Evolutionary conservation across 1,140 invertebrate species (phyloP).

Genomic region (Sycobia sp.): DNA sequence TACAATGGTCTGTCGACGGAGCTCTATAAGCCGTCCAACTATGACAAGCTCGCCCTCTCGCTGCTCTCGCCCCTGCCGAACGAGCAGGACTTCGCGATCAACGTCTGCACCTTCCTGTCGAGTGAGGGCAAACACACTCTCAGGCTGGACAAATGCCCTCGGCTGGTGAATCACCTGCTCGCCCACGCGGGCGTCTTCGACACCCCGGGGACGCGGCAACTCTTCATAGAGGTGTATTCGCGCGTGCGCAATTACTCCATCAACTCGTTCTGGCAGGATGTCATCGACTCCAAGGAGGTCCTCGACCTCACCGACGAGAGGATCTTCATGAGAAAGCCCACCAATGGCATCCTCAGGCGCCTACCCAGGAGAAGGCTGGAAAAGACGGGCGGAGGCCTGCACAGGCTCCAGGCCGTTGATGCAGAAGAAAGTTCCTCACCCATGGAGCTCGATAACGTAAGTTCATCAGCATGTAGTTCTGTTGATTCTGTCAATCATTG

Average conservation of each 20-base stretch:
- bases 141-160: slow-evolving; percentile 80
- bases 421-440: slow-evolving; percentile 1
- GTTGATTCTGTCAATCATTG: too few species aligned
- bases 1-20: slow-evolving; percentile 73
- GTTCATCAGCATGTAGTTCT: neutral
- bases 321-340: slow-evolving; percentile 61
- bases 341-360: slow-evolving; percentile 35
- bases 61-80: slow-evolving; percentile 94
- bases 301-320: slow-evolving; percentile 75
- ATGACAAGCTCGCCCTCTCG: slow-evolving; percentile 86
- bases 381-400: slow-evolving; percentile 44
- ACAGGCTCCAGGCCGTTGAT: slow-evolving; percentile 38
- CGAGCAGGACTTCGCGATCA: slow-evolving; percentile 97
- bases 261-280: slow-evolving; percentile 77
- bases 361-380: slow-evolving; percentile 40
- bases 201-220: slow-evolving; percentile 70
- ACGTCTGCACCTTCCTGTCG: slow-evolving; percentile 93
- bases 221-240: slow-evolving; percentile 76
- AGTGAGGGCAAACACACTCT: slow-evolving; percentile 91
- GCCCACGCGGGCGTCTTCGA: slow-evolving; percentile 92
- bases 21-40: slow-evolving; percentile 79
- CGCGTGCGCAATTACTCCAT: slow-evolving; percentile 75
- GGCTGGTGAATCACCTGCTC: slow-evolving; percentile 85
- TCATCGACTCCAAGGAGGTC: slow-evolving; percentile 67
- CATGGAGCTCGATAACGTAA: slow-evolving; percentile 24